Base-by-base conservation (phyloP, 2,113 vertebrate species). In the Hirundichthys speculiger region DNA sequence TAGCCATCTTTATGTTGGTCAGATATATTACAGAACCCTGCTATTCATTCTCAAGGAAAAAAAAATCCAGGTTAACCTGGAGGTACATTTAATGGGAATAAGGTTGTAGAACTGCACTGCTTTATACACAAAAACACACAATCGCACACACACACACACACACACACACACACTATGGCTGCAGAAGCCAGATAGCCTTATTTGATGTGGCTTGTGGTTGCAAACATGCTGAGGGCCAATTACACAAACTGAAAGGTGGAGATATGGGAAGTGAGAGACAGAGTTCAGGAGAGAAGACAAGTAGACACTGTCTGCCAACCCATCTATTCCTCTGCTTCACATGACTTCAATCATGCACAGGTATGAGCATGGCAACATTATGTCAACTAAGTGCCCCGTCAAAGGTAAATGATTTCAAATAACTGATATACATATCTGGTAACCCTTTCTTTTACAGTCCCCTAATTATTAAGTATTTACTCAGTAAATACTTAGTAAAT, bases 121-220 rank as follows among this genome's bases (percentile, higher is more conserved):
- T 38, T 13, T n/a, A 40, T 34, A 38, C 43, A 49, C 73, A 67
- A 38, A n/a, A 18, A 50, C 61, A 60, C 45, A 50, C 16, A 40
- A 12, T 9, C 30, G n/a, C n/a, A 39, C 39, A 49, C 74, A 67
- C 22, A 19, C 18, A 53, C 63, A 58, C 42, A 48, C 15, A 38
- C 14, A 12, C 22, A 15, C 16, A 63, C 69, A 65, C 51, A n/a
- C 40, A 34, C 47, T 6, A 46, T 38, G 45, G 53, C 68, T 79
- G 59, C 69, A 74, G 62, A 68, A 50, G 15, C 19, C 49, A 69
- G 75, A 76, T 64, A 65, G 68, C 49, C 24, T 78, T 72, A 77
- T 75, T 82, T 75, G 55, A 83, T 83, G 75, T 81, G 77, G 73
- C 71, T 67, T 47, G 40, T 67, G 80, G 79, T 84, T 82, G 59